Percentiles rank a stretch among this genome's conserved stretches.
Evolutionary conservation across 2,797 vertebrate genomes (phyloP).

Genomic region (Odontamblyopus rebecca): DNA sequence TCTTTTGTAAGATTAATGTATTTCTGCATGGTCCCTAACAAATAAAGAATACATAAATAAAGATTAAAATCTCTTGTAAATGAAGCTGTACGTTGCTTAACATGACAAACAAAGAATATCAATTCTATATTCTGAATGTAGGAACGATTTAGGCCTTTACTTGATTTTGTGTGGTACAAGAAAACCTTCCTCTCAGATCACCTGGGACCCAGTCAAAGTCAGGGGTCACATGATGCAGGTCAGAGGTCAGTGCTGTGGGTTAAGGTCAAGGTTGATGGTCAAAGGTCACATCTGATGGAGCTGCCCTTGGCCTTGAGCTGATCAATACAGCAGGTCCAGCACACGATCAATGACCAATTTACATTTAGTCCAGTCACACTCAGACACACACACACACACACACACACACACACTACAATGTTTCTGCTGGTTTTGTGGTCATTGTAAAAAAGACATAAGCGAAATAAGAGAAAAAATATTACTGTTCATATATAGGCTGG

Average conservation of each 20-base stretch:
- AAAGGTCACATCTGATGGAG: conserved; percentile 79
- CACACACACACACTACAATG: neutral
- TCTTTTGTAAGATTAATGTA: too few species aligned
- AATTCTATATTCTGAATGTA: neutral
- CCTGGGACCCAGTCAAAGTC: conserved; percentile 32
- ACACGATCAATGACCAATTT: conserved; percentile 67
- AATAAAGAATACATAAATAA: too few species aligned
- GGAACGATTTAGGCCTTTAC: neutral
- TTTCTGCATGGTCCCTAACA: too few species aligned
- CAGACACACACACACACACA: conserved; percentile 4
- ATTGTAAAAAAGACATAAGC: neutral
- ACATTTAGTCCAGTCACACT: conserved; percentile 46
- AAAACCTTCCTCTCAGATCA: conserved; percentile 39
- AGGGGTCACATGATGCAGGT: conserved; percentile 67
- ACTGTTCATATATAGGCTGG: too few species aligned
- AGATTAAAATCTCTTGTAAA: too few species aligned
- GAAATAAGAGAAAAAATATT: too few species aligned
- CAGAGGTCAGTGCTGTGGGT: conserved; percentile 78
- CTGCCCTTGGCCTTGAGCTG: conserved; percentile 84
- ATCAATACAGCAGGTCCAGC: conserved; percentile 85
- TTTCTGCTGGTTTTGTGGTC: neutral
- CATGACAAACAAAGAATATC: too few species aligned
- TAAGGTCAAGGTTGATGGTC: conserved; percentile 88
- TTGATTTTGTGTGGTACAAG: conserved; percentile 14
- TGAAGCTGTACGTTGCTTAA: too few species aligned